Conservation (phyloP, 92 coral and sea anemone genomes). For the Porites lobata region DNA sequence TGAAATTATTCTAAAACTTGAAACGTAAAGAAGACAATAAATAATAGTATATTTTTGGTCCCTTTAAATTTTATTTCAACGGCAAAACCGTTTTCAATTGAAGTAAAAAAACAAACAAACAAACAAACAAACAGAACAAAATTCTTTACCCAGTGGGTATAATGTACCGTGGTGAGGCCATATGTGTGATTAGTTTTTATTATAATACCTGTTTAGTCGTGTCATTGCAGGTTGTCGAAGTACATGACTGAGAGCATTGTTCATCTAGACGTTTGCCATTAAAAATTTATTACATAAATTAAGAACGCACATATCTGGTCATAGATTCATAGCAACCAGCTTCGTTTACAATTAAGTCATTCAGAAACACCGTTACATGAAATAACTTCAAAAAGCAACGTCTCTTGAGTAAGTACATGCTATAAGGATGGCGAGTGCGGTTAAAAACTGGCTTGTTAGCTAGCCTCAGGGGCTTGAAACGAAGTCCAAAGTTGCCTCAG, state of each 20-base stretch:
- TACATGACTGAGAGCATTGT: slow-evolving; percentile 7
- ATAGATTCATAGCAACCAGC: slow-evolving; percentile 35
- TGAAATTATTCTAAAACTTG: no score
- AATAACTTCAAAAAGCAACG: no score
- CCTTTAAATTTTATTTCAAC: no score
- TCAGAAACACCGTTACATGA: background rate
- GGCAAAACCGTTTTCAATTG: no score
- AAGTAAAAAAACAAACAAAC: no score
- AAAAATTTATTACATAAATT: slow-evolving; percentile 29
- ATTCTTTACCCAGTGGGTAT: background rate
- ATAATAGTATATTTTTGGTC: no score
- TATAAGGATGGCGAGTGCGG: no score
- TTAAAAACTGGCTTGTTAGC: background rate
- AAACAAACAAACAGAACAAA: background rate
- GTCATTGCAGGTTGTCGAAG: slow-evolving; percentile 1
- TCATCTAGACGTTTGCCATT: slow-evolving; percentile 27
- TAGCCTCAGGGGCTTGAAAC: background rate
- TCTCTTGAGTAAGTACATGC: no score
- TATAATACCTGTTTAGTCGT: background rate
- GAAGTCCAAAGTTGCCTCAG: background rate
- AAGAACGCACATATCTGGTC: background rate
- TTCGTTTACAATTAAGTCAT: background rate
- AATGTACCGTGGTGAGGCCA: background rate
- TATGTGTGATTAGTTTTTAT: background rate
- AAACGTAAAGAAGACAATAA: no score